phyloP scores from a whole-genome alignment of 2,113 vertebrate species.

The Noturus placidus region DNA sequence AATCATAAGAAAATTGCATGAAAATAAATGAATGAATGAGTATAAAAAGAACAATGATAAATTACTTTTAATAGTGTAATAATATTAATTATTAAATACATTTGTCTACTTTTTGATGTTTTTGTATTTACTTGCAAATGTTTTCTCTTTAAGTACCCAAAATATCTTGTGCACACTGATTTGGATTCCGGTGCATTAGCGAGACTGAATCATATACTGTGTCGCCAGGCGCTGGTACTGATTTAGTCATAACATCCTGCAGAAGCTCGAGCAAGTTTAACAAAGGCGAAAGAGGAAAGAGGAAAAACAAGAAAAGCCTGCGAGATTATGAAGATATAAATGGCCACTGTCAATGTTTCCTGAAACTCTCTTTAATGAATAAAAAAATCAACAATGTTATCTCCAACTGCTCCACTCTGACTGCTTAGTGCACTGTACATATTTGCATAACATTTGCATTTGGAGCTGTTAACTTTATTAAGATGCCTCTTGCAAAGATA shows the following conservation, averaged over 20 bases:
- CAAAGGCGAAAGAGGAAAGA: conserved; percentile 7
- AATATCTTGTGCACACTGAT: neutral
- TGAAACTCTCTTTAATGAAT: conserved; percentile 23
- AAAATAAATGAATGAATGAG: too few relatives aligned
- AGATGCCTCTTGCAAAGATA: conserved; percentile 34
- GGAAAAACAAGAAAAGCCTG: conserved; percentile 26
- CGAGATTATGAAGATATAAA: conserved; percentile 23
- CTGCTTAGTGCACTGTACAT: neutral
- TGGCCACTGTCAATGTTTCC: neutral
- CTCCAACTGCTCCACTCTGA: conserved; percentile 3
- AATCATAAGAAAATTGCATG: neutral
- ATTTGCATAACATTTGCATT: conserved; percentile 43
- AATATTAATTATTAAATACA: neutral
- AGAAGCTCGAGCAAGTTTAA: conserved; percentile 12
- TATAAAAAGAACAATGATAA: neutral
- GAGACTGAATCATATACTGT: conserved; percentile 2
- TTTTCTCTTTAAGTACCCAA: neutral
- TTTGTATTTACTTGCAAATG: neutral
- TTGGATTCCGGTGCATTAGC: neutral
- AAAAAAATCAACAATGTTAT: conserved; percentile 39
- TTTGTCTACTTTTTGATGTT: neutral
- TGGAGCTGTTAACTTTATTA: conserved; percentile 40
- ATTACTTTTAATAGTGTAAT: neutral
- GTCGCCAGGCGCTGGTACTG: neutral
- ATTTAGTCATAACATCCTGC: conserved; percentile 18